Evolutionary conservation across 2,113 vertebrate species (phyloP), one percentile per base, ranked within the genome.

Genomic region (Oreochromis niloticus): DNA sequence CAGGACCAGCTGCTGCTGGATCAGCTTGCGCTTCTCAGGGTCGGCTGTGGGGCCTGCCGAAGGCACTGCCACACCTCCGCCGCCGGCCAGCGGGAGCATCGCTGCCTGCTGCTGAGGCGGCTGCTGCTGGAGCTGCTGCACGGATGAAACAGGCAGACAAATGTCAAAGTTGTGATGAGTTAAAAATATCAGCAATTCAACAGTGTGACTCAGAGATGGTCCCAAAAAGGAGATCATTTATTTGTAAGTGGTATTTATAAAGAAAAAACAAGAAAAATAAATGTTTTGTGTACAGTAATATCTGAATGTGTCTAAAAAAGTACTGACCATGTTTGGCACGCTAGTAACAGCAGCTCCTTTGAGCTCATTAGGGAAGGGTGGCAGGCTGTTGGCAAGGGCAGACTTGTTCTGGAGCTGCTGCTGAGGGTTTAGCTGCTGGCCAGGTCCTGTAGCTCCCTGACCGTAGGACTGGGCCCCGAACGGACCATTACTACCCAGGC

Each of bases 1-100:
- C 95, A 99, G 95, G 59, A 99, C 98, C 97, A 99, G 96, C 97
- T 99, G 99, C 97, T 99, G 99, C 97, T 99, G 99, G 96, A 99
- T 99, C 94, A 99, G 97, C 85, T 99, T 99, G 93, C 98, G 98
- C 90, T 99, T 99, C 95, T 99, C 99, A 0, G 99, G 99, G 82
- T 99, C 99, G 1, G 99, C 98, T 3, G 98, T 99, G 8, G 99
- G 98, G 75, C 98, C 98, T 0, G 98, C 95, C 17, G 98, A 97
- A 17, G 98, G 96, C 59, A 97, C 97, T 0, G 97, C 95, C 43
- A 97, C 96, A 83, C 98, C 97, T 2, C 97, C 97, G 7, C 95
- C 84, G 9, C 88, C 82, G 2, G 93, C 81, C 91, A 95, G 93
- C 0, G 98, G 96, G 41, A 98, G 97, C 55, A 99, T 97, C 4